phyloP scores from a whole-genome alignment of 1,140 invertebrate species.

The Anastrepha obliqua region DNA sequence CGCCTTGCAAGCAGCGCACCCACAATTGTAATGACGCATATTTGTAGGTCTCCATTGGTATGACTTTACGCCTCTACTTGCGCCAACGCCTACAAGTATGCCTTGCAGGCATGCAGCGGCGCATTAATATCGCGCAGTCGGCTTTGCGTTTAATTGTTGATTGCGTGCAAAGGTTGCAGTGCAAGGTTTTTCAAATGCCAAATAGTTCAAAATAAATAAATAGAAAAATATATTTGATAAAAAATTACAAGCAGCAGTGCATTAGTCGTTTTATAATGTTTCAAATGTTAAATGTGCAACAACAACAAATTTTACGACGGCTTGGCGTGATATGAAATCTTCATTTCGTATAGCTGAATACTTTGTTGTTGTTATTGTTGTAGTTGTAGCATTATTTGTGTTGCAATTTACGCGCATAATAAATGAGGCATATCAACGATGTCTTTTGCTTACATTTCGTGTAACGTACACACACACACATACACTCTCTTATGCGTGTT shows the following conservation, averaged over 20 bases:
- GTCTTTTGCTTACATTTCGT: neutral
- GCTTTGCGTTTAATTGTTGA: neutral
- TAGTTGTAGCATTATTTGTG: neutral
- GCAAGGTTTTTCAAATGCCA: neutral
- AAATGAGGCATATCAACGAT: neutral
- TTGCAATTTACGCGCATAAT: constrained; percentile 4
- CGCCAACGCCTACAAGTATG: constrained; percentile 17
- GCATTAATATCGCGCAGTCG: neutral
- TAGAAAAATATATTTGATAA: neutral
- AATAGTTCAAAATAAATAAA: neutral
- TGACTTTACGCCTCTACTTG: neutral
- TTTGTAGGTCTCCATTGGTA: neutral
- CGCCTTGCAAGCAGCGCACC: neutral
- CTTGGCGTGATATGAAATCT: too few species aligned
- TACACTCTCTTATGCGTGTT: too few species aligned
- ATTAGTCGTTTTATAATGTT: neutral
- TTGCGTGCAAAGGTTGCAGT: neutral
- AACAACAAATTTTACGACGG: neutral
- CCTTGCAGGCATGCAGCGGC: neutral
- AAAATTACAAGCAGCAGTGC: neutral
- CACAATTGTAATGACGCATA: neutral
- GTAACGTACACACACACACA: neutral
- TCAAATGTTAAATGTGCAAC: neutral
- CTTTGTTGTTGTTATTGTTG: neutral
- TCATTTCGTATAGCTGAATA: neutral